A percentile compares a stretch with the other conserved stretches of the same genome.
Conservation (phyloP, 2,888 invertebrate genomes). For the Fragum whitleyi region DNA sequence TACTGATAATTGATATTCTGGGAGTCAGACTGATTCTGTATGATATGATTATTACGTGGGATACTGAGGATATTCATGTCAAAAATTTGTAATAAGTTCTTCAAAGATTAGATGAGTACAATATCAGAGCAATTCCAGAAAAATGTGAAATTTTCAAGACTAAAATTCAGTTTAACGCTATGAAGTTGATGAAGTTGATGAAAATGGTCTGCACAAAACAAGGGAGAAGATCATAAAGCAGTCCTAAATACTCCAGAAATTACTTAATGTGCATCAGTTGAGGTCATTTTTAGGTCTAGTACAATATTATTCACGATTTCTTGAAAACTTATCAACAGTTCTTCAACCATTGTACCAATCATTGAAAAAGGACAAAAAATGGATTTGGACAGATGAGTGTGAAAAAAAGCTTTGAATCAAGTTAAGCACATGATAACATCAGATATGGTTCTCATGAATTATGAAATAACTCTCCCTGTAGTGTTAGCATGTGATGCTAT, state of each 20-base stretch:
- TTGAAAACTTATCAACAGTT: constrained; percentile 41
- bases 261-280: constrained; percentile 37
- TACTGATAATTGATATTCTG: too few relatives aligned
- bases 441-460: constrained; percentile 75
- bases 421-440: constrained; percentile 71
- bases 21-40: too few relatives aligned
- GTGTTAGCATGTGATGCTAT: constrained; percentile 84
- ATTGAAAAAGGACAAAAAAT: constrained; percentile 32
- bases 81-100: constrained; percentile 41
- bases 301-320: constrained; percentile 48
- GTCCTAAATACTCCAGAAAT: constrained; percentile 39
- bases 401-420: constrained; percentile 35
- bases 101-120: constrained; percentile 30
- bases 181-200: constrained; percentile 51
- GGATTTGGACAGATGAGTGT: constrained; percentile 45
- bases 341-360: constrained; percentile 42
- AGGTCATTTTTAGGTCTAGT: constrained; percentile 44
- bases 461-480: constrained; percentile 76
- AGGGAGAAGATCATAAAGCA: constrained; percentile 44
- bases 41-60: too few relatives aligned
- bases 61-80: constrained; percentile 41
- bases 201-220: constrained; percentile 49
- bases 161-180: constrained; percentile 37
- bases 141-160: constrained; percentile 55
- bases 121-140: constrained; percentile 33